These are phyloP conservation scores for Galerucella calmariensis DNA, from an alignment of 2,888 invertebrate species.

Conservation along the genomic window DNA sequence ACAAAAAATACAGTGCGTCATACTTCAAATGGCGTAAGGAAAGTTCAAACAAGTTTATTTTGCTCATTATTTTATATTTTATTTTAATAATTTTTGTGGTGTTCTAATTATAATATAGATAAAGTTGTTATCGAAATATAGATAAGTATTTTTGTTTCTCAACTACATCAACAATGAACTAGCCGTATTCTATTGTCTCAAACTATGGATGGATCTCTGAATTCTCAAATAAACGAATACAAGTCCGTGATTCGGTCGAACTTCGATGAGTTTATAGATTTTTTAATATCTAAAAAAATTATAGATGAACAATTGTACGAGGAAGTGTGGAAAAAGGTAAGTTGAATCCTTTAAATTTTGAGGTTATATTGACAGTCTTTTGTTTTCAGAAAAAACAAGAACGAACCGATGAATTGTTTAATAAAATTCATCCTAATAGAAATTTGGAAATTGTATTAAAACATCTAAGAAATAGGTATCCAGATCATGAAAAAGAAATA, in stretches of 20 bases:
- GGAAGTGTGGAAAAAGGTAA: slow-evolving; percentile 39
- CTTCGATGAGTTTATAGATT: slow-evolving; percentile 47
- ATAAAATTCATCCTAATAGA: slow-evolving; percentile 30
- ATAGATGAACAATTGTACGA: slow-evolving; percentile 41
- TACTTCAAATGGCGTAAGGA: slow-evolving; percentile 18
- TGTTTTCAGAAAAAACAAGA: slow-evolving; percentile 35
- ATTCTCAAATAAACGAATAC: slow-evolving; percentile 43
- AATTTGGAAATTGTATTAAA: slow-evolving; percentile 38
- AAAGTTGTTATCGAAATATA: slow-evolving; percentile 9
- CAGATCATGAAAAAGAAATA: slow-evolving; percentile 39
- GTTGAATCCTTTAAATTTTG: slow-evolving; percentile 11
- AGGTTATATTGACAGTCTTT: slow-evolving; percentile 27
- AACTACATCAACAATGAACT: slow-evolving; percentile 16
- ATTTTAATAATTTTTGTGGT: slow-evolving; percentile 20
- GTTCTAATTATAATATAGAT: slow-evolving; percentile 17
- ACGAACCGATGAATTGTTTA: slow-evolving; percentile 40
- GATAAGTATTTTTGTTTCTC: slow-evolving; percentile 17
- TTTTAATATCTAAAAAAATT: slow-evolving; percentile 39
- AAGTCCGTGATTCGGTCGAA: slow-evolving; percentile 33
- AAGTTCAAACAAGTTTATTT: slow-evolving; percentile 28
- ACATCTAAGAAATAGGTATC: slow-evolving; percentile 38
- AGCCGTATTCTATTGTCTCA: slow-evolving; percentile 20
- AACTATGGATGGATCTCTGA: slow-evolving; percentile 37
- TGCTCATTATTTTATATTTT: slow-evolving; percentile 27
- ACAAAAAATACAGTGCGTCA: slow-evolving; percentile 4